Conservation (phyloP, 2,113 vertebrate species). For the Boleophthalmus pectinirostris region DNA sequence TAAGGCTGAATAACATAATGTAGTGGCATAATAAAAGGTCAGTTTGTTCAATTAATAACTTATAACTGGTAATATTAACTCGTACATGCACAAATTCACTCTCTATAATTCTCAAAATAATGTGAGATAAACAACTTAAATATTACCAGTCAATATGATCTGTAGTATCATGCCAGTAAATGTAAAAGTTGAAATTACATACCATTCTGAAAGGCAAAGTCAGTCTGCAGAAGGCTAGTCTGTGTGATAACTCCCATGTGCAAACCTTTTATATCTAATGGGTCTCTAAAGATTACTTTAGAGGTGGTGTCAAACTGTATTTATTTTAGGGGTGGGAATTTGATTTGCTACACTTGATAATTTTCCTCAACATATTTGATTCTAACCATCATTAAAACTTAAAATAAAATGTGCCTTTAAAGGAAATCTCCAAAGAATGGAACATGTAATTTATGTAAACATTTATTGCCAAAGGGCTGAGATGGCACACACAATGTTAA, state of each 20-base stretch:
- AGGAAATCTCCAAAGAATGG: neutral
- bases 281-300: slow-evolving; percentile 1
- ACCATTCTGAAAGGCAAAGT: slow-evolving; percentile 45
- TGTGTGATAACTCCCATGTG: neutral
- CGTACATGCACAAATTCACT: neutral
- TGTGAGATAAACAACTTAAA: neutral
- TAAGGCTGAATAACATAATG: neutral
- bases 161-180: neutral
- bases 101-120: neutral
- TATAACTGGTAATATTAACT: neutral
- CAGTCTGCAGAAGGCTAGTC: neutral
- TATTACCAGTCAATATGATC: neutral
- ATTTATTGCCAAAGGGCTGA: slow-evolving; percentile 46
- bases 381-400: neutral
- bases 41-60: neutral
- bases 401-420: neutral
- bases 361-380: neutral
- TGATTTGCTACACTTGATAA: neutral
- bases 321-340: slow-evolving; percentile 42
- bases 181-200: slow-evolving; percentile 10
- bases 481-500: slow-evolving; percentile 40
- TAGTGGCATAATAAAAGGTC: neutral
- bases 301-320: slow-evolving; percentile 1
- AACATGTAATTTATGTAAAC: slow-evolving; percentile 41
- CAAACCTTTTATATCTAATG: neutral